Evolutionary conservation across 2,888 invertebrate species (phyloP).

Genomic region (Ischnura elegans): DNA sequence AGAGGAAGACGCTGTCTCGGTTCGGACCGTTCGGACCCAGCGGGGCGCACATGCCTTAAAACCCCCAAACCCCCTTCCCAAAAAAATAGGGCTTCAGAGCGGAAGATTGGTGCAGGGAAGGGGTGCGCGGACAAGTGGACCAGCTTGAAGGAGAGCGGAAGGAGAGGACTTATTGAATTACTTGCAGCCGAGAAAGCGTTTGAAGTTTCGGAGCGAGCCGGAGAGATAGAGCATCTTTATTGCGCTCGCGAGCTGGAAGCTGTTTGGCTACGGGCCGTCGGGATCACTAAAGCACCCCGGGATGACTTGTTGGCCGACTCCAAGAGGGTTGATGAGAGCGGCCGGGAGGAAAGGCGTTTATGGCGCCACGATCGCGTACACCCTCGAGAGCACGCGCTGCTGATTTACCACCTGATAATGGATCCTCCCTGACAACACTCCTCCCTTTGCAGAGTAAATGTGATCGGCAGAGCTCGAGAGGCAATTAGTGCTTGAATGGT

Average conservation of each 20-base stretch:
- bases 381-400: too few species aligned
- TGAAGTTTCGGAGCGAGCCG: neutral
- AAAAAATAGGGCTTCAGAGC: neutral
- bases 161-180: slow-evolving; percentile 28
- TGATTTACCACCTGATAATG: too few species aligned
- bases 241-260: neutral
- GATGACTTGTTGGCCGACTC: neutral
- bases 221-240: slow-evolving; percentile 13
- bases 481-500: too few species aligned
- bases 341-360: neutral
- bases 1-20: neutral
- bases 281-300: neutral
- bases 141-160: neutral
- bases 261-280: neutral
- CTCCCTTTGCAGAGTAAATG: too few species aligned
- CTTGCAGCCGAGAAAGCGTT: slow-evolving; percentile 24
- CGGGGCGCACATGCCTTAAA: too few species aligned
- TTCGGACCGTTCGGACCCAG: too few species aligned
- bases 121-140: neutral
- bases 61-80: neutral
- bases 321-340: neutral
- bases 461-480: too few species aligned
- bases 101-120: too few species aligned
- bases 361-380: neutral
- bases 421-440: too few species aligned